Percentiles rank a stretch among this genome's conserved stretches.
Conservation (phyloP, 2,113 vertebrate species). For the Globicephala melas region DNA sequence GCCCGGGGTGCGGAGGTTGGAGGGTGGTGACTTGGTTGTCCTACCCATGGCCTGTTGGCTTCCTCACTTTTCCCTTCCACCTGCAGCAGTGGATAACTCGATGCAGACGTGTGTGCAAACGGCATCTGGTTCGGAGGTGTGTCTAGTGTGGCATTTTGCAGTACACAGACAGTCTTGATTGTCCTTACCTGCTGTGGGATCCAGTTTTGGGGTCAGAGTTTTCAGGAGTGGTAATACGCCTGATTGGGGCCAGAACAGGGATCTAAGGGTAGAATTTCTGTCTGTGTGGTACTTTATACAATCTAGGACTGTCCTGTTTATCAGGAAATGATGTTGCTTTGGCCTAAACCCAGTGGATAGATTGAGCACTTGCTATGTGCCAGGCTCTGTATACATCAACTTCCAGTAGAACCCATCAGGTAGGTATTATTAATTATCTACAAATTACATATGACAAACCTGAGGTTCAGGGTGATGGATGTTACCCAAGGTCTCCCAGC, state of each 20-base stretch:
- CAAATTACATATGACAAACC: neutral
- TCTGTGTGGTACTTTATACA: neutral
- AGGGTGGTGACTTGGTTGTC: neutral
- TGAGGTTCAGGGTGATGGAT: neutral
- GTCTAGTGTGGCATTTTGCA: neutral
- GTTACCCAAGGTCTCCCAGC: neutral
- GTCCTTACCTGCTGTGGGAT: neutral
- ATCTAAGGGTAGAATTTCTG: neutral
- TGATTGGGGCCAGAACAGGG: neutral
- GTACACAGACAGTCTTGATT: neutral
- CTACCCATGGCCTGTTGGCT: neutral
- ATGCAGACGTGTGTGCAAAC: neutral
- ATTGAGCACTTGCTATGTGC: neutral
- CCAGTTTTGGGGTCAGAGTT: neutral
- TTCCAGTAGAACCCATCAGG: neutral
- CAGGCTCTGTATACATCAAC: neutral
- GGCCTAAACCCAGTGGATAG: neutral
- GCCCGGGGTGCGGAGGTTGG: neutral
- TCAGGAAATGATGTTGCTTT: neutral
- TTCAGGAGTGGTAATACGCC: neutral
- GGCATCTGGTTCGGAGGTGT: neutral
- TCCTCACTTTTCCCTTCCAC: neutral
- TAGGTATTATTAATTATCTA: neutral
- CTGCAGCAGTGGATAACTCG: neutral
- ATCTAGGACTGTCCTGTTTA: neutral